Percentiles rank a stretch among this genome's conserved stretches.
phyloP scores from a whole-genome alignment of 2,888 invertebrate species.

The Eupithecia dodoneata region DNA sequence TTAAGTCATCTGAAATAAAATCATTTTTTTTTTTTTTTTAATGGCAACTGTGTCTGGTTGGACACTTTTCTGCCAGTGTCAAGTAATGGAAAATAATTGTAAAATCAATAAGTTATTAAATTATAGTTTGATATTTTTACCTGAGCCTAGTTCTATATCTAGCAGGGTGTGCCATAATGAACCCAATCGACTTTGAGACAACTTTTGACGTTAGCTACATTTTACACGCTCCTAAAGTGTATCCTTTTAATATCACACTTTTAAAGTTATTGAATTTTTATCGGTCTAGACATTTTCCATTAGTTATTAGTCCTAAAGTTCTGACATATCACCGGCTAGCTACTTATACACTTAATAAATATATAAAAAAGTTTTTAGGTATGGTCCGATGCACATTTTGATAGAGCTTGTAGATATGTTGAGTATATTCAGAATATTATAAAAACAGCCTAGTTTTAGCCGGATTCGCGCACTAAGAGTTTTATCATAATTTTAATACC shows the following conservation, averaged over 20 bases:
- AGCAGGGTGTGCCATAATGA: neutral
- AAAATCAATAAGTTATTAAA: no score
- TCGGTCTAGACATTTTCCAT: conserved; percentile 3
- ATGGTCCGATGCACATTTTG: neutral
- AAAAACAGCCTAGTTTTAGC: no score
- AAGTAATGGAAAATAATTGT: no score
- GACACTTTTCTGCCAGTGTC: no score
- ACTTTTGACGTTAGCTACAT: neutral
- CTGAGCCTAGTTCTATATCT: no score
- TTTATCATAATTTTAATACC: no score
- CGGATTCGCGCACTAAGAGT: no score
- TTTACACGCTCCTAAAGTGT: neutral
- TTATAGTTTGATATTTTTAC: no score
- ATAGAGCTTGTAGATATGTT: neutral
- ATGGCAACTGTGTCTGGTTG: no score
- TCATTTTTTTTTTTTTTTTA: no score
- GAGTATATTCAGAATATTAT: neutral
- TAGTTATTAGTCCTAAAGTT: neutral
- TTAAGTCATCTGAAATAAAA: no score
- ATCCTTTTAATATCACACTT: neutral
- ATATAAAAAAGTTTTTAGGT: neutral
- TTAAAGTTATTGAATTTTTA: neutral
- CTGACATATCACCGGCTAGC: neutral
- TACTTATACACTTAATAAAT: neutral
- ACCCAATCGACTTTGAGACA: neutral